Evolutionary conservation across 2,797 vertebrate species (phyloP), one percentile per base, ranked within the genome.

Genomic region (Sternotherus odoratus): DNA sequence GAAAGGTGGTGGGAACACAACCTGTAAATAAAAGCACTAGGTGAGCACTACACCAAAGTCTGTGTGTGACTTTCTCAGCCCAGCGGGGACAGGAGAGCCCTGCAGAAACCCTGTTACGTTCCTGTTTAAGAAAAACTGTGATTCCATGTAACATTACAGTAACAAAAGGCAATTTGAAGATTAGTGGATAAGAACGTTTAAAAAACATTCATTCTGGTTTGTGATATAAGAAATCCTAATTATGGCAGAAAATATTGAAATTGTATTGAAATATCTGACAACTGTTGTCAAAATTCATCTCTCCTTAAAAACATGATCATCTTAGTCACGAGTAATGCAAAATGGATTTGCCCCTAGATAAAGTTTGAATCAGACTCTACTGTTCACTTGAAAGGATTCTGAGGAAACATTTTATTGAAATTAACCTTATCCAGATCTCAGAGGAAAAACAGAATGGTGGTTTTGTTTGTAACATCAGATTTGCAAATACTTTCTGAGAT

Each of bases 401-500:
- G 0, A 1, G 82, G 50, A 63, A 74, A 39, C 54, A 19, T 91
- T 84, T 88, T 15, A 2, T 51, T 91, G 86, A 30, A 77, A 79
- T 86, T 89, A 48, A 82, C 48, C 54, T 11, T 23, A 77, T 66
- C 79, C 83, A 66, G 26, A 77, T 54, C 49, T 82, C 0, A 16
- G 83, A 63, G 56, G 82, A 93, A 36, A 77, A 74, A 54, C 19
- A 79, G 83, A 90, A 24, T 60, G 33, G 17, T 82, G 91, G 17
- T 84, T 82, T 57, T 46, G 39, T 94, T 95, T 94, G 56, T 56
- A 83, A 50, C 4, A 49, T 53, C 4, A 80, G 81, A 79, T 88
- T 90, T 94, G 57, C 86, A 95, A 39, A 69, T 78, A 60, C 74
- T 84, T 87, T 88, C 63, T 80, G 49, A 96, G 94, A 93, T 84